Evolutionary conservation across 2,888 invertebrate genomes (phyloP), one percentile per base, ranked within the genome.

Genomic region (Drosophila engyochracea): DNA sequence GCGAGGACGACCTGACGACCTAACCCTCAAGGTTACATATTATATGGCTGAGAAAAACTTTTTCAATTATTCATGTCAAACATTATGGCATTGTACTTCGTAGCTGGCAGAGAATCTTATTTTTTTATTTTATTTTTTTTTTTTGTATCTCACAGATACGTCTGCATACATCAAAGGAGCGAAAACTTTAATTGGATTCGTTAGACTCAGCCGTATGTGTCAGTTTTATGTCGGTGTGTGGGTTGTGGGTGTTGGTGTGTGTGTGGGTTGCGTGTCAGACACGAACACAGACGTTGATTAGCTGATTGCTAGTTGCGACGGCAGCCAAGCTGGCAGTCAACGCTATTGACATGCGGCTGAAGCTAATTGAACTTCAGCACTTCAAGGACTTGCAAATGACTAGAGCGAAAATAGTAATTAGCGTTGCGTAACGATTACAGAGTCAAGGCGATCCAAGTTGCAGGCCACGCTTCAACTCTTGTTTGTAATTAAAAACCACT

Each of bases 401-500:
- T 90, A 86, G 75, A 80, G 83, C 86, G 80, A 90, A 90, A 87
- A 86, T 89, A 89, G 87, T 90, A 87, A 87, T 87, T 87, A 87
- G 90, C 90, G 84, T 90, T 88, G 82, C 89, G 83, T 86, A 87
- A 87, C 90, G 89, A 90, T 83, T 37, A 57, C 57, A 57, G 57
- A 73, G 65, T 67, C 65, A 61, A 57, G 63, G 64, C 75, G 44
- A 71, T 57, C 60, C 62, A 63, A 54, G 31, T 67, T 62, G 69
- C 75, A 67, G 64, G 72, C 70, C 85, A 74, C 78, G 76, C 79
- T 74, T 79, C 79, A 82, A 75, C 81, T 89, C 88, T 89, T 87
- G 89, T 86, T 90, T 86, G 89, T 87, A 87, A 87, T 87, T 87
- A 87, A 87, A 90, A 87, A 83, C 84, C 87, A 87, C 90, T 87